phyloP scores from a whole-genome alignment of 1,140 invertebrate genomes.

The Paracyclopina nana region DNA sequence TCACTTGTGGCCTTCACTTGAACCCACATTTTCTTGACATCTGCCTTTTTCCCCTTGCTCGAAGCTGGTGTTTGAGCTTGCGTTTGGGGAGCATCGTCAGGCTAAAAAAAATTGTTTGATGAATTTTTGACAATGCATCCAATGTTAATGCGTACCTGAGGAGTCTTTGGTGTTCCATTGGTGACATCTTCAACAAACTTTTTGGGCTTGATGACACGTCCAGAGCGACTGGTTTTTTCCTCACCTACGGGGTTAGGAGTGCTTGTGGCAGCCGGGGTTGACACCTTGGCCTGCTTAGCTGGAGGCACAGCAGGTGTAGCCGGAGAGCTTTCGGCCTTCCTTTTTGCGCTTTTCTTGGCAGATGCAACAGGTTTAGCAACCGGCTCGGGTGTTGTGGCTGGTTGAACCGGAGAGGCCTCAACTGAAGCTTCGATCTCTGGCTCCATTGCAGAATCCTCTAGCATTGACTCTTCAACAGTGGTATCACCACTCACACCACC shows the following conservation, averaged over 20 bases:
- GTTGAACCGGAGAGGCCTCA: background rate
- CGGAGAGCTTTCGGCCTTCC: slow-evolving; percentile 18
- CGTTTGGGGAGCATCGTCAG: too few species aligned
- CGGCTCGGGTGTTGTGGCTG: background rate
- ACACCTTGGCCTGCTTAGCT: background rate
- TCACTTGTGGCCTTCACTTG: slow-evolving; percentile 15
- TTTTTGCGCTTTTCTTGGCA: slow-evolving; percentile 17
- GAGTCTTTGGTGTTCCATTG: too few species aligned
- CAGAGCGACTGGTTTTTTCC: slow-evolving; percentile 19
- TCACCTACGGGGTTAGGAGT: slow-evolving; percentile 5
- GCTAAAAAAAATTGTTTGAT: too few species aligned
- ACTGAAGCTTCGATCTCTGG: background rate
- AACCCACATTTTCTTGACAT: slow-evolving; percentile 15
- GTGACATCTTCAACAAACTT: slow-evolving; percentile 8
- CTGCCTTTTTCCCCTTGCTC: too few species aligned
- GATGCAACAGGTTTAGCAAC: background rate
- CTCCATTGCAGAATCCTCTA: background rate
- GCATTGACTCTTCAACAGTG: background rate
- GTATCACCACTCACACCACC: background rate
- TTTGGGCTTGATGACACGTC: slow-evolving; percentile 19
- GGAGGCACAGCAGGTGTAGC: background rate
- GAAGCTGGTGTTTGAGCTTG: background rate
- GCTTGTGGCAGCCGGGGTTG: background rate
- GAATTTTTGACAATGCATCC: too few species aligned
- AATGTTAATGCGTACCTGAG: too few species aligned